Evolutionary conservation across 1,140 invertebrate species (phyloP).

Genomic region (Hermetia illucens): DNA sequence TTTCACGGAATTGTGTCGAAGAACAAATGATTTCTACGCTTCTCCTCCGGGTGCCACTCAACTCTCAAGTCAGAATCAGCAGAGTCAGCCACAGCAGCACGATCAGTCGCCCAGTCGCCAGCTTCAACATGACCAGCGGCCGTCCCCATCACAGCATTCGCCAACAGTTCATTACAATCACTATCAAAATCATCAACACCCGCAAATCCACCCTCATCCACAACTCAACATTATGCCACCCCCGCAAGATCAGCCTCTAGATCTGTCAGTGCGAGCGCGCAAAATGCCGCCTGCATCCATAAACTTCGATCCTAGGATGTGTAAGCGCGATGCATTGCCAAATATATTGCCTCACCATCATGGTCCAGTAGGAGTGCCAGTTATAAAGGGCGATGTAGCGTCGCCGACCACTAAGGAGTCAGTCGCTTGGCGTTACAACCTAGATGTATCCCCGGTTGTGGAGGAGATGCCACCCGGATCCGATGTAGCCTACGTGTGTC

Average conservation of each 20-base stretch:
- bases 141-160: conserved; percentile 27
- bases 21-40: conserved; percentile 58
- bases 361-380: conserved; percentile 38
- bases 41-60: conserved; percentile 26
- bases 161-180: conserved; percentile 7
- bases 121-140: conserved; percentile 5
- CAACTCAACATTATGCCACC: conserved; percentile 27
- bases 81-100: conserved; percentile 14
- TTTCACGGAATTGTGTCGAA: conserved; percentile 49
- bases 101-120: neutral
- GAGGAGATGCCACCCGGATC: conserved; percentile 70
- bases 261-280: conserved; percentile 76
- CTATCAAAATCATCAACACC: conserved; percentile 8
- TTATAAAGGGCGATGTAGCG: conserved; percentile 59
- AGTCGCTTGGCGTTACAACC: conserved; percentile 57
- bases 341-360: no score
- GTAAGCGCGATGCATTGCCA: no score
- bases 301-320: conserved; percentile 14
- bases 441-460: conserved; percentile 66
- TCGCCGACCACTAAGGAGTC: conserved; percentile 64
- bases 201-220: conserved; percentile 19
- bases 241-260: conserved; percentile 70
- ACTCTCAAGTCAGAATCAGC: conserved; percentile 14
- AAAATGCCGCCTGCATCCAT: no score
- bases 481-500: conserved; percentile 75